These are phyloP conservation scores for Dusona sp. DNA, from an alignment of 2,888 invertebrate genomes.

Conservation along the genomic window DNA sequence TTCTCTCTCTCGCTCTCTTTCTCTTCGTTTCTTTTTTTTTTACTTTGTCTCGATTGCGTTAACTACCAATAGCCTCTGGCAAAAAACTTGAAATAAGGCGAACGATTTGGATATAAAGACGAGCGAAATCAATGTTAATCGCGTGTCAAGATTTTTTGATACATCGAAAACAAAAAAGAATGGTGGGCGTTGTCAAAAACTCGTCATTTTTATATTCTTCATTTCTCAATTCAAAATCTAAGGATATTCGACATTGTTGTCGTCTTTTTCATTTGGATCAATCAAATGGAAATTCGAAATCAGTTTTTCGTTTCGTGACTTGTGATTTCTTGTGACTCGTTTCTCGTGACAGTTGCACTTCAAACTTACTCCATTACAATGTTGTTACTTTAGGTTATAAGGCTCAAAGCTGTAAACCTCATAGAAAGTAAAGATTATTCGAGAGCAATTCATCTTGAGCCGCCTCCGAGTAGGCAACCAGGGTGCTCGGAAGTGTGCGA, in stretches of 20 bases:
- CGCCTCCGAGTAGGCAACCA: slow-evolving; percentile 52
- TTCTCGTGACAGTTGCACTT: background rate
- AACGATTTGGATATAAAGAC: slow-evolving; percentile 14
- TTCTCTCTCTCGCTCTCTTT: background rate
- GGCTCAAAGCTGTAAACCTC: background rate
- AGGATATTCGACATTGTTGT: background rate
- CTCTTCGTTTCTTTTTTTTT: background rate
- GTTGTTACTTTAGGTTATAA: background rate
- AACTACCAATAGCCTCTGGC: slow-evolving; percentile 11
- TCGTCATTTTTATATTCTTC: background rate
- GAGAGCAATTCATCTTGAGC: background rate
- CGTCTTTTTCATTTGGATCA: background rate
- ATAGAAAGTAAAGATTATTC: slow-evolving; percentile 15
- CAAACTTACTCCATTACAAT: background rate
- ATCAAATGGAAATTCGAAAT: background rate
- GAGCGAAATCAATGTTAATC: background rate
- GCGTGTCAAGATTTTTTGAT: background rate
- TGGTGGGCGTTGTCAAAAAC: background rate
- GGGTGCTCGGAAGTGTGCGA: background rate
- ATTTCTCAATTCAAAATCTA: background rate
- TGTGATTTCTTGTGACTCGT: too few species aligned
- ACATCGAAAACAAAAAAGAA: background rate
- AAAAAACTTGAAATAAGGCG: slow-evolving; percentile 1
- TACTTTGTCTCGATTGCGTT: slow-evolving; percentile 1
- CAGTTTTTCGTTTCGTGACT: background rate